Evolutionary conservation across 1,140 invertebrate species (phyloP).

Genomic region (Lordiphosa mommai): DNA sequence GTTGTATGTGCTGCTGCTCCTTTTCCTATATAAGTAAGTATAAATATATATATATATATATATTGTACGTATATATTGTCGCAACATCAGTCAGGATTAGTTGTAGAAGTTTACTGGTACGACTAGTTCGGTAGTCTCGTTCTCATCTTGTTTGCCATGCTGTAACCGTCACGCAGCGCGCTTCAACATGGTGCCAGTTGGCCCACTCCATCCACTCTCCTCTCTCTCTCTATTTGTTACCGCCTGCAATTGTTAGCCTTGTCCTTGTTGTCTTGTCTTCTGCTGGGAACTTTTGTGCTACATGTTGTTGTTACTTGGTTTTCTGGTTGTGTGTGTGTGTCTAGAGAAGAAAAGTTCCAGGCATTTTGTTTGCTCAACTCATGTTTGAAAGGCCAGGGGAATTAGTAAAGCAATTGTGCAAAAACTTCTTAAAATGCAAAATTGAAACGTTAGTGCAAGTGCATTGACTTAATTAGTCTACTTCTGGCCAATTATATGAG

Average conservation of each 20-base stretch:
- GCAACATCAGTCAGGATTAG: slow-evolving; percentile 76
- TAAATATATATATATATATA: slow-evolving; percentile 12
- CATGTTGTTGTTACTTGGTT: slow-evolving; percentile 31
- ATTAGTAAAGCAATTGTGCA: slow-evolving; percentile 57
- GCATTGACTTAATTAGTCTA: slow-evolving; percentile 2
- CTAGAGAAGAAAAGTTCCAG: slow-evolving; percentile 48
- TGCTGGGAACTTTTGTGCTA: slow-evolving; percentile 50
- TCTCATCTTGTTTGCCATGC: slow-evolving; percentile 70
- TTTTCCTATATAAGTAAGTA: slow-evolving; percentile 10
- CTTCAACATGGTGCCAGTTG: slow-evolving; percentile 62
- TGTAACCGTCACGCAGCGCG: slow-evolving; percentile 71
- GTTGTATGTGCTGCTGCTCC: slow-evolving; percentile 61
- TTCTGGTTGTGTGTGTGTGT: slow-evolving; percentile 47
- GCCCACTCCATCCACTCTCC: slow-evolving; percentile 4
- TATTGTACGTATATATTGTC: slow-evolving; percentile 63
- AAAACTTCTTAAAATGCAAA: slow-evolving; percentile 32
- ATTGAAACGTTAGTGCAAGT: slow-evolving; percentile 17
- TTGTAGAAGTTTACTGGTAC: slow-evolving; percentile 67
- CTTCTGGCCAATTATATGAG: not conserved
- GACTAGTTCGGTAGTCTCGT: slow-evolving; percentile 33
- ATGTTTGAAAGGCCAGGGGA: slow-evolving; percentile 39
- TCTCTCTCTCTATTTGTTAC: not conserved
- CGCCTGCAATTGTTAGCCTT: slow-evolving; percentile 45
- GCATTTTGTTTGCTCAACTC: slow-evolving; percentile 50
- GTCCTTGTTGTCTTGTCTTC: slow-evolving; percentile 68